Conservation (phyloP, 2,113 vertebrate genomes). For the Malurus alboscapulatus region DNA sequence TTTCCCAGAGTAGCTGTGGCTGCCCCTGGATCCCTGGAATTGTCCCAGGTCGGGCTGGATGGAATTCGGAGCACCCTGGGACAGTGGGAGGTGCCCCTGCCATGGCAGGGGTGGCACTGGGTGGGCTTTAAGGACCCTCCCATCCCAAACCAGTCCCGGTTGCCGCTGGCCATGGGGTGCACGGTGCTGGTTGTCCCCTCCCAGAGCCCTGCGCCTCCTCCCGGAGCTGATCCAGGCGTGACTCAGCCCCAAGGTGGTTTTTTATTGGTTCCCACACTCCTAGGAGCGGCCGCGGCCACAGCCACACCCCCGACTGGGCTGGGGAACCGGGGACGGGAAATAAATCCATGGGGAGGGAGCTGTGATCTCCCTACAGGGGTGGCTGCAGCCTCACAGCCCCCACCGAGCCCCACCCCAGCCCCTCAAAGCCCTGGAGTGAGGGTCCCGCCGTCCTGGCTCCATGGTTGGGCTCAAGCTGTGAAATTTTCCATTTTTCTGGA, state of each 20-base stretch:
- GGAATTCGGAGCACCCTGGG: not conserved
- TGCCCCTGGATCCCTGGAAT: not conserved
- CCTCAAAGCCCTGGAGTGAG: not conserved
- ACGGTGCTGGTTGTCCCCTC: not conserved
- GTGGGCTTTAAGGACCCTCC: fast-evolving
- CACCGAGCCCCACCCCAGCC: fast-evolving
- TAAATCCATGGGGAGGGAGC: fast-evolving
- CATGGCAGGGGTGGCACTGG: not conserved
- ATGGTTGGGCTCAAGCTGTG: fast-evolving
- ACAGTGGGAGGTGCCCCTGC: not conserved
- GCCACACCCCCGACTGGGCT: not conserved
- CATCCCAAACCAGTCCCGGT: not conserved
- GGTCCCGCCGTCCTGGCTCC: fast-evolving
- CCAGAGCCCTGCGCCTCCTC: not conserved
- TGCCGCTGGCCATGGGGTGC: fast-evolving
- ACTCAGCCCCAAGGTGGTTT: not conserved
- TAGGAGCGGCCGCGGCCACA: not conserved
- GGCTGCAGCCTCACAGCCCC: not conserved
- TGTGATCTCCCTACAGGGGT: fast-evolving
- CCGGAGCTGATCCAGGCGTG: not conserved
- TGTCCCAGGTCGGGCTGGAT: not conserved
- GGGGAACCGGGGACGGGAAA: not conserved
- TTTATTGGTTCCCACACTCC: not conserved
- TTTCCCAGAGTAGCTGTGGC: not conserved
- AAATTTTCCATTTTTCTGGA: not conserved